Conservation (phyloP, 1,140 invertebrate species). For the Brachionus rubens region DNA sequence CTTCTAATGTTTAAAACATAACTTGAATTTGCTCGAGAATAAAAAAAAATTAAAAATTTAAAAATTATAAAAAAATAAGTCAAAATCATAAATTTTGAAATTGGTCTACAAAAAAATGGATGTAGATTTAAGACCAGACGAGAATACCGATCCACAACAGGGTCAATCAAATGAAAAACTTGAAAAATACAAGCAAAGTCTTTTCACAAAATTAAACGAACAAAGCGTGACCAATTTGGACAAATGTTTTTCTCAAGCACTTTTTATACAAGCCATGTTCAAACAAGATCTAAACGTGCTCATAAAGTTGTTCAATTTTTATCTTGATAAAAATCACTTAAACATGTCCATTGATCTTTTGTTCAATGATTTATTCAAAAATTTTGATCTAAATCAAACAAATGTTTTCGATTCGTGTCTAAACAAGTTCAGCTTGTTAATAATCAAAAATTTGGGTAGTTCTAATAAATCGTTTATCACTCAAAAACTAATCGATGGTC, state of each 20-base stretch:
- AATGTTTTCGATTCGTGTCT: background rate
- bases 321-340: background rate
- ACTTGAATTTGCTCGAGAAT: too few relatives aligned
- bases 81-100: background rate
- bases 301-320: constrained; percentile 1
- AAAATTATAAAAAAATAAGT: too few relatives aligned
- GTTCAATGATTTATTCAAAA: background rate
- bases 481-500: background rate
- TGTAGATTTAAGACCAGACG: background rate
- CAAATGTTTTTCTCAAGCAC: constrained; percentile 10
- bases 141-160: background rate
- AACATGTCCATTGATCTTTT: background rate
- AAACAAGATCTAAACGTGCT: constrained; percentile 12
- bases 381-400: constrained; percentile 19
- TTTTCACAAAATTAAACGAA: background rate
- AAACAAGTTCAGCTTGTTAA: constrained; percentile 2
- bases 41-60: too few relatives aligned
- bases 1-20: too few relatives aligned
- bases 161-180: background rate
- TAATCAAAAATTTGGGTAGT: background rate
- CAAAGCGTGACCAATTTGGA: background rate
- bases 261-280: constrained; percentile 26
- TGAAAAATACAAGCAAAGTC: constrained; percentile 3
- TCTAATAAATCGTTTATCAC: background rate
- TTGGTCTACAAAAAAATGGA: background rate